Base-by-base conservation (phyloP, 2,797 vertebrate genomes). In the Smutsia temminckii region DNA sequence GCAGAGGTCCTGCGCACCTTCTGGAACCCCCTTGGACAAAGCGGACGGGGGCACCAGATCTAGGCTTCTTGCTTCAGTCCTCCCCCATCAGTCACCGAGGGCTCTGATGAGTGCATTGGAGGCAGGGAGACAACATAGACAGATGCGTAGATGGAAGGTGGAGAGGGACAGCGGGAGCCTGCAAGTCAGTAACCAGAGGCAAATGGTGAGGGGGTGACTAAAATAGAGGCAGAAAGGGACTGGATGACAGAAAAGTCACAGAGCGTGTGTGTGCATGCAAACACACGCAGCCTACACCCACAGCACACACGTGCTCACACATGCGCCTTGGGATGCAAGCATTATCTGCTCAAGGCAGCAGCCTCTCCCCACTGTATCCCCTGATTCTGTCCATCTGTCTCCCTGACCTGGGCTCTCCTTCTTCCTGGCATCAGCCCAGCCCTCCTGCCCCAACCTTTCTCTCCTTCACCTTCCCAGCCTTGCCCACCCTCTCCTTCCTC, bases 141-240 rank as follows among this genome's bases (percentile, higher is more conserved):
- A 92, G 46, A 68, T 27, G n/a, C 29, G 2, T 8, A 69, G 81
- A 74, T 16, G 66, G 53, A 42, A 46, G 40, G 29, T 55, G 69
- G 25, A 69, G 32, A 57, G 53, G 63, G 92, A 69, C 79, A 23
- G 23, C 6, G 37, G 17, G 66, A 84, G 80, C 71, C 80, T 64
- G 84, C 20, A 37, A 83, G 51, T 53, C 57, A 79, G 85, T 80
- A 85, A 91, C 94, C 92, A 61, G 84, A 77, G 87, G 90, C 95
- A 96, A 90, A 90, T 64, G 92, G 92, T 27, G 23, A 69, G 79
- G 64, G 12, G 69, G 87, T 49, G 79, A 94, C 66, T 81, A 63
- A 93, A 85, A 32, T 20, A 95, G 66, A 61, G 49, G 69, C 21
- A 6, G 51, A 74, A 46, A 81, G 86, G 51, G 75, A 69, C n/a